Evolutionary conservation across 2,113 vertebrate species (phyloP), one percentile per base, ranked within the genome.

Genomic region (Cinclus mexicanus): DNA sequence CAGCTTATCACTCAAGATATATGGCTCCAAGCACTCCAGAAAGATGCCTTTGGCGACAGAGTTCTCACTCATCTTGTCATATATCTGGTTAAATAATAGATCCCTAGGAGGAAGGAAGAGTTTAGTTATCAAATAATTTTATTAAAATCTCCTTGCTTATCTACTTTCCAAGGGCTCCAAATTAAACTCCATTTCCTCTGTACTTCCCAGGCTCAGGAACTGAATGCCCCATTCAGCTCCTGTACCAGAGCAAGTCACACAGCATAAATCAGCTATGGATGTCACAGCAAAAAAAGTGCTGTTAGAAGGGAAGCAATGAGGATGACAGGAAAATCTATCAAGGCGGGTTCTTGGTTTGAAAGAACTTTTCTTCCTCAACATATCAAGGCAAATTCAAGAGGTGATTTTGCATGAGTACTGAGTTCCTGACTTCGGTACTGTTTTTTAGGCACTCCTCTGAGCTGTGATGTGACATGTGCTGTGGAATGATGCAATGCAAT

Each of bases 31-130:
- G 52, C 98, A 99, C 97, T 99, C 99, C 97, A 99, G 96, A 96
- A 99, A 99, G 79, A 99, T 98, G 23, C 98, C 99, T 92, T 98
- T 99, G 81, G 99, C 98, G 67, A 99, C 99, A 13, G 97, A 98
- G 94, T 99, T 99, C 97, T 99, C 99, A 93, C 97, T 97, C 96
- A 99, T 98, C 53, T 98, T 99, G 70, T 98, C 93, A 88, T 99
- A 99, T 79, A 99, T 98, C 95, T 99, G 99, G 94, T 98, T 98
- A 94, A 99, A 99, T 41, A 99, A 98, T 14, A 99, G 97, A 97
- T 99, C 99, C 56, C 99, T 99, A 72, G 16, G 79, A 79, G 55
- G 28, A 94, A 94, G 68, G 10, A 83, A 39, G 33, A 17, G 28
- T 55, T 93, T 59, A 67, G 29, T 89, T 84, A 94, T 33, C 39